Percentiles rank a stretch among this genome's conserved stretches.
These are phyloP conservation scores for Machimus atricapillus DNA, from an alignment of 2,888 invertebrate genomes.

Conservation along the genomic window DNA sequence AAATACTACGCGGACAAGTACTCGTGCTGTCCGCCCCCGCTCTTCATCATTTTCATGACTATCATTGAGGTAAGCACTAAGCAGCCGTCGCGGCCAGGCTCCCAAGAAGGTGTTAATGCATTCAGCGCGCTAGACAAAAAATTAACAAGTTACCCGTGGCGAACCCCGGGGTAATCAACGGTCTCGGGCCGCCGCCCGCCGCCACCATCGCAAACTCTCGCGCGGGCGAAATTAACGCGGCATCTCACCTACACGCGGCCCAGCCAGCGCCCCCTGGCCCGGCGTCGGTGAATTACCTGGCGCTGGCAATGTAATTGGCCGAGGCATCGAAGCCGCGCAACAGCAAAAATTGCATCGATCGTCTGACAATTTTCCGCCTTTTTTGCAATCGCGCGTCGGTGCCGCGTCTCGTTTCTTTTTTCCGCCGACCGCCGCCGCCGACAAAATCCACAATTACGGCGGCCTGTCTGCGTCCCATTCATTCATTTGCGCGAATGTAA, in stretches of 20 bases:
- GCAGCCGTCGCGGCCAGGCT: not conserved
- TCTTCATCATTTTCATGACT: slow-evolving; percentile 92
- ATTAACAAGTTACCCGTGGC: slow-evolving; percentile 23
- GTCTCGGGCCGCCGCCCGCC: not conserved
- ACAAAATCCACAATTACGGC: slow-evolving; percentile 42
- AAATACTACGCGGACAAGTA: slow-evolving; percentile 97
- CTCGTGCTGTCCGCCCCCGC: slow-evolving; percentile 93
- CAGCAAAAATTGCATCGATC: slow-evolving; percentile 31
- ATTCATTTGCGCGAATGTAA: slow-evolving; percentile 42
- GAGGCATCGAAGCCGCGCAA: not conserved
- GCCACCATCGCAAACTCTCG: not conserved
- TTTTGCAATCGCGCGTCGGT: slow-evolving; percentile 2
- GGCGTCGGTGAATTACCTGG: not conserved
- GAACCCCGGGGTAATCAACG: slow-evolving; percentile 11
- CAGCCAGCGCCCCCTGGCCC: not conserved
- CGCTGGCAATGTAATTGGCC: slow-evolving; percentile 28
- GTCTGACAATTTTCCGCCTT: slow-evolving; percentile 45
- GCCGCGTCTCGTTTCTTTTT: not conserved
- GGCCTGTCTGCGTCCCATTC: slow-evolving; percentile 32
- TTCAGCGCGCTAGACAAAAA: slow-evolving; percentile 5
- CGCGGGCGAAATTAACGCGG: not conserved
- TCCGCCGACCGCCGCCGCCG: slow-evolving; percentile 10
- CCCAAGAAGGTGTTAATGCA: slow-evolving; percentile 36
- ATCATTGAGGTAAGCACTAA: slow-evolving; percentile 89
- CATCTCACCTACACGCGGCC: slow-evolving; percentile 7